Evolutionary conservation across 2,113 vertebrate genomes (phyloP), one percentile per base, ranked within the genome.

Genomic region (Haemorhous mexicanus): DNA sequence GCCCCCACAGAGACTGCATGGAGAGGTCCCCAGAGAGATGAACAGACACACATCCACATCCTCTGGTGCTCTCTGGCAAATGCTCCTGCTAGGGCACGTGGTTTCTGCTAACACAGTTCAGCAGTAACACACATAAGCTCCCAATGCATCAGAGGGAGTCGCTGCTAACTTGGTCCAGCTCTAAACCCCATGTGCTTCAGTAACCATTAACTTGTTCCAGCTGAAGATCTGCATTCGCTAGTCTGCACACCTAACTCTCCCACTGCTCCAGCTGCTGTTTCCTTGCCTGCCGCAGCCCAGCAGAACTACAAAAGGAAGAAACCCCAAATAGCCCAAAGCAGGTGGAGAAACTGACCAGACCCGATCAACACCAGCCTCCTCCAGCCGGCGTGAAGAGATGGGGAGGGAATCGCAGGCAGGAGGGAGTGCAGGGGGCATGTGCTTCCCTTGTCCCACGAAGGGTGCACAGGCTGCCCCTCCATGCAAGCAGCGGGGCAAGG

Each of bases 161-260:
- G 69, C 87, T 61, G 76, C 73, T 94, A 88, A 90, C 78, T 93
- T 93, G 44, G 69, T 92, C 78, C 91, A 95, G 92, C 53, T 88
- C 91, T 62, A 83, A 95, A 93, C 32, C 13, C 78, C 84, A 72
- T n/a, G 88, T 90, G 89, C 84, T 91, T 75, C 87, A 80, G 73
- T 39, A 79, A 87, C 91, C 63, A 96, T 87, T 95, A 83, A 84
- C 86, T 94, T 90, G 77, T 87, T 90, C 86, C 91, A 92, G 87
- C 64, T 96, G 92, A 89, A 61, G 89, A 92, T 83, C 80, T 62
- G 67, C 82, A 64, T 84, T 88, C 89, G 75, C 61, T 84, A 83
- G 59, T 56, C 72, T 77, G 62, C 62, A 83, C 77, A 84, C 55
- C 0, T 39, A 78, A 61, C 49, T 33, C 76, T 58, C 44, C 5